Percentiles rank a stretch among this genome's conserved stretches.
These are phyloP conservation scores for Nylanderia fulva DNA, from an alignment of 1,140 invertebrate genomes.

Conservation along the genomic window DNA sequence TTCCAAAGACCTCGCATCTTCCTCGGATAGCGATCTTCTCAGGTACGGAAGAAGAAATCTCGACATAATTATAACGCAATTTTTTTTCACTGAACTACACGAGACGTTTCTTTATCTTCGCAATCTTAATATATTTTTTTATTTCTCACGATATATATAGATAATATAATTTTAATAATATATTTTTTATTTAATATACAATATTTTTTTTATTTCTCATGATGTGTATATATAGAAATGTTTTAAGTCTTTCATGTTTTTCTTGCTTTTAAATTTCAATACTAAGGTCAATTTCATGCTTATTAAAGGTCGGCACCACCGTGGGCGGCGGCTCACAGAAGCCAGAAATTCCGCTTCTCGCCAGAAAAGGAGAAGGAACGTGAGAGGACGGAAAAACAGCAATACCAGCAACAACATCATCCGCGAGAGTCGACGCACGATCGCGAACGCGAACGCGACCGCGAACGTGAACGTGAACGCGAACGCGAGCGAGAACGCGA, in stretches of 20 bases:
- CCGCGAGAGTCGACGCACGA: conserved; percentile 67
- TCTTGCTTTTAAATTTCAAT: neutral
- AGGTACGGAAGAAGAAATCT: conserved; percentile 76
- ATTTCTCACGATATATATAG: neutral
- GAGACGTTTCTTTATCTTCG: neutral
- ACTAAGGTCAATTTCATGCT: neutral
- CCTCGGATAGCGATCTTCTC: conserved; percentile 88
- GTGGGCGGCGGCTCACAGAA: conserved; percentile 80
- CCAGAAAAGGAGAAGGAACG: conserved; percentile 82
- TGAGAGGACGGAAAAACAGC: conserved; percentile 77
- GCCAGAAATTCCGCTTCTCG: conserved; percentile 83
- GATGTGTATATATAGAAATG: neutral
- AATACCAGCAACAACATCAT: conserved; percentile 71
- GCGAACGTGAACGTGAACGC: neutral
- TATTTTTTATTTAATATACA: no score
- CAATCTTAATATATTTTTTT: neutral
- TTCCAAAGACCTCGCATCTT: conserved; percentile 87
- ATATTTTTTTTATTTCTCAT: neutral
- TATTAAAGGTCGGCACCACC: conserved; percentile 83
- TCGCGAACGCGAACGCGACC: conserved; percentile 39
- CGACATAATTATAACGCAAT: neutral
- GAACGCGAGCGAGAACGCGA: conserved; percentile 60
- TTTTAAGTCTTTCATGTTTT: neutral
- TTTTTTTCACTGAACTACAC: neutral
- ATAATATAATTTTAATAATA: no score